phyloP scores from a whole-genome alignment of 2,888 invertebrate species.

The Euplagia quadripunctaria region DNA sequence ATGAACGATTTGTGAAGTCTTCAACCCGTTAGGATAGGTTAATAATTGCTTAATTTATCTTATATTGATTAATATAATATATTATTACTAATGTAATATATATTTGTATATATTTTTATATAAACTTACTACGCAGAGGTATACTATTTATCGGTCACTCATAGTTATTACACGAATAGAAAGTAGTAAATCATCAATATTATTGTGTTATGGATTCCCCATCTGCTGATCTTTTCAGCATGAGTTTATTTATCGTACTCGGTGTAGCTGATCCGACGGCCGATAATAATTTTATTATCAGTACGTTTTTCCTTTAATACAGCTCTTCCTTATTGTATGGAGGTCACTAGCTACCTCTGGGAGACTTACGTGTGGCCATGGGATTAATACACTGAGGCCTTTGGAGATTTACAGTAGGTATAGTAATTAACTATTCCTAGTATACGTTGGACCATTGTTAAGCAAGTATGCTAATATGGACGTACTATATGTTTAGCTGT shows the following conservation, averaged over 20 bases:
- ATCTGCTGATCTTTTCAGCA: no score
- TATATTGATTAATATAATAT: background rate
- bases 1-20: background rate
- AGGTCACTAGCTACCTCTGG: background rate
- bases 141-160: background rate
- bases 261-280: background rate
- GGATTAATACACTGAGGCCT: background rate
- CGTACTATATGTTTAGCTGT: background rate
- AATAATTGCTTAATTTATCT: background rate
- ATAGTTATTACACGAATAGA: background rate
- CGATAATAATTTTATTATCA: background rate
- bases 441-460: background rate
- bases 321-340: background rate
- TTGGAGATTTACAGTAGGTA: background rate
- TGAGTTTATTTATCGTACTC: no score
- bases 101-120: no score
- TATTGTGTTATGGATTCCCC: background rate
- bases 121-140: background rate
- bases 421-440: background rate
- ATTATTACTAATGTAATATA: no score
- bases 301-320: background rate
- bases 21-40: background rate
- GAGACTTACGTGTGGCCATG: background rate
- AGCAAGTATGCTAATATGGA: no score
- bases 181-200: background rate